Conservation (phyloP, 2,888 invertebrate species). For the Alentia gelatinosa region DNA sequence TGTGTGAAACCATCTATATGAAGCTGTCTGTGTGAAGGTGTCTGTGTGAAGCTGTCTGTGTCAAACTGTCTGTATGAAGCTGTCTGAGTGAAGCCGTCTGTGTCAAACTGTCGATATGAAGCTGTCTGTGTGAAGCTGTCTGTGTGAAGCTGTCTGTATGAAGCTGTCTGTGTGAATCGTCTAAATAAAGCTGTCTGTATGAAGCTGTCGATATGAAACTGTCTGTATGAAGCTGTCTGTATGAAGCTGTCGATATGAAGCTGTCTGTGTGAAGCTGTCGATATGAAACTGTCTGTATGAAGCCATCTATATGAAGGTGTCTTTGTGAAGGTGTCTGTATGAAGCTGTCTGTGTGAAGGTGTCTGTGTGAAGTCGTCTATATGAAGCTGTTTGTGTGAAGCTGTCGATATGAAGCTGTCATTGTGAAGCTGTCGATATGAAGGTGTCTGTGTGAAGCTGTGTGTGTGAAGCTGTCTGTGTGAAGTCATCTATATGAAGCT, state of each 20-base stretch:
- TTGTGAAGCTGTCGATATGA: not conserved
- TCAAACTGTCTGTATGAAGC: too few species aligned
- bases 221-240: not conserved
- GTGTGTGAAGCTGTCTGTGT: not conserved
- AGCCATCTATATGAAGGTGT: not conserved
- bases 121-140: too few species aligned
- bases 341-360: not conserved
- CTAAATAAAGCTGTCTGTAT: not conserved
- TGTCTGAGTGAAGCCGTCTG: too few species aligned
- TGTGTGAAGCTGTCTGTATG: not conserved
- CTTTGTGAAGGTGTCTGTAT: not conserved
- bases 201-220: not conserved
- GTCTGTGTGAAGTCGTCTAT: not conserved
- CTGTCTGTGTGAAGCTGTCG: not conserved
- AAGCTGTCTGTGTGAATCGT: not conserved
- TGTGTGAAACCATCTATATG: too few species aligned
- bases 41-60: too few species aligned
- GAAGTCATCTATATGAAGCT: not conserved
- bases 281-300: not conserved
- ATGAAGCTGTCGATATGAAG: not conserved
- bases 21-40: too few species aligned
- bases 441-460: not conserved
- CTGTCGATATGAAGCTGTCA: not conserved
- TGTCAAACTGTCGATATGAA: too few species aligned
- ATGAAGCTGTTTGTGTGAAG: not conserved